phyloP scores from a whole-genome alignment of 2,888 invertebrate genomes.

The Acleris emargana region DNA sequence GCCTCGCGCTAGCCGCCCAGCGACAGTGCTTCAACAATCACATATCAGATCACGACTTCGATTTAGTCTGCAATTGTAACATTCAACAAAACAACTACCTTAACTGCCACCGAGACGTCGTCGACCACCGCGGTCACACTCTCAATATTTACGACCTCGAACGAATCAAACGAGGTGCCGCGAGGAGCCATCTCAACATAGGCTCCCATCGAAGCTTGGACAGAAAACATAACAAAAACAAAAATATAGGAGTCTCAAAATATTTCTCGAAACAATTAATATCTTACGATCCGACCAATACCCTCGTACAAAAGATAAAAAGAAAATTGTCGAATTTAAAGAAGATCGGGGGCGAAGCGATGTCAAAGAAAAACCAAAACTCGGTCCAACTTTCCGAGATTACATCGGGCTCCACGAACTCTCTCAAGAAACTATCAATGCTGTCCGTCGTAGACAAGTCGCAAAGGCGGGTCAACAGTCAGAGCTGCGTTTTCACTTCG shows the following conservation, averaged over 20 bases:
- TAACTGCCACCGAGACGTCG: constrained; percentile 66
- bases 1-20: constrained; percentile 74
- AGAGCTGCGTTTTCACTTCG: constrained; percentile 73
- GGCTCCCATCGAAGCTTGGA: constrained; percentile 78
- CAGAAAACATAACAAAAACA: constrained; percentile 75
- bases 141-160: constrained; percentile 77
- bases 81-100: constrained; percentile 74
- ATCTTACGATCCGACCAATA: constrained; percentile 77
- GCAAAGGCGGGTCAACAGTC: constrained; percentile 72
- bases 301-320: constrained; percentile 79
- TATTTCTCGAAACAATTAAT: constrained; percentile 80
- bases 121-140: constrained; percentile 70
- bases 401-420: constrained; percentile 73
- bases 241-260: constrained; percentile 75
- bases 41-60: constrained; percentile 71
- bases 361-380: constrained; percentile 76
- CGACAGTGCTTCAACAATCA: constrained; percentile 70
- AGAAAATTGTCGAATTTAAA: constrained; percentile 78
- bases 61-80: constrained; percentile 78
- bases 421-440: constrained; percentile 77
- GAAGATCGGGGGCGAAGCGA: constrained; percentile 76
- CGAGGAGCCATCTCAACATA: constrained; percentile 61
- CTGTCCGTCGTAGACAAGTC: constrained; percentile 75
- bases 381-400: constrained; percentile 78
- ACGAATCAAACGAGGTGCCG: constrained; percentile 71